Base-by-base conservation (phyloP, 2,888 invertebrate genomes). In the Chirona hameri region DNA sequence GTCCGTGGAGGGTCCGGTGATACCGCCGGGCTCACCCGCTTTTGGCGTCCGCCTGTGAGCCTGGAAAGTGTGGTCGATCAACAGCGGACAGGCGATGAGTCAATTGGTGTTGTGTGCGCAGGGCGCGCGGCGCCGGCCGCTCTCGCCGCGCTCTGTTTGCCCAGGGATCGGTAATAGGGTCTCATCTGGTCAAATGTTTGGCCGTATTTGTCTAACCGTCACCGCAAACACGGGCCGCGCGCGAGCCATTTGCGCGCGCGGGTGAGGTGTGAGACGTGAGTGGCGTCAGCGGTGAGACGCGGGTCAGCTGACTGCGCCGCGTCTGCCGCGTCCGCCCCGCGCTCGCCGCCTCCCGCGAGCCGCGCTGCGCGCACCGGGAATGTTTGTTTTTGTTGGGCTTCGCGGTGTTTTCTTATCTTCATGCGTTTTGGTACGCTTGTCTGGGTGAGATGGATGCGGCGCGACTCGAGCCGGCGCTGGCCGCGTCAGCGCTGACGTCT, bases 341-440 rank as follows among this genome's bases (percentile, higher is more conserved):
- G 29, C 69, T 15, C 69, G 69, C 29, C 29, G 69, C 29, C 29
- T 7, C 29, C 69, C 1, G 21, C 69, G 15, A 27, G 39, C 5
- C 69, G 69, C 69, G 29, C 21, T 2, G 21, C 3, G 9, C 21
- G n/a, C 72, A 18, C 27, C 31, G 9, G 69, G 69, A 72, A 72
- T 39, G 72, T 76, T 76, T 76, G 72, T 76, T 76, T 76, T 76
- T 76, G 72, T 76, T 76, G 72, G 72, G 72, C 21, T 18, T 3
- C 15, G 21, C 21, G 72, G 21, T 76, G 72, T 76, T 76, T 31
- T 76, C 31, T 12, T 76, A 76, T 76, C 39, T 76, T 76, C n/a
- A n/a, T 76, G 72, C 72, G 72, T 76, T 76, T 76, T 76, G 72
- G 72, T 76, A 18, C 39, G 31, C 31, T 76, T 76, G 72, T 76